Evolutionary conservation across 2,797 vertebrate species (phyloP).

Genomic region (Sebastes aleutianus): DNA sequence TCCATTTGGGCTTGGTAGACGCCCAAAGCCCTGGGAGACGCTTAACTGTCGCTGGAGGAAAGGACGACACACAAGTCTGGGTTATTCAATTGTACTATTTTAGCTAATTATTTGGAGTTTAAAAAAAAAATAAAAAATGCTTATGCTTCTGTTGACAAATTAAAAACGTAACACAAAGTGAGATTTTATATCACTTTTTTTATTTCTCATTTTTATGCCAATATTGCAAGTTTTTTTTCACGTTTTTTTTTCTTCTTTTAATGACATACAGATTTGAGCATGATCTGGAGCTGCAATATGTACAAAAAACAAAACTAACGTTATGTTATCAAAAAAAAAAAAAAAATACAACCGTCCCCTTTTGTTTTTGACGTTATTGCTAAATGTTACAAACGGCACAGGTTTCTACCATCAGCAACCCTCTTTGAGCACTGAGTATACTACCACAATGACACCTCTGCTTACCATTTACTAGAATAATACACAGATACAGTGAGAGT

Average conservation of each 20-base stretch:
- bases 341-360: constrained; percentile 79
- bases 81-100: neutral
- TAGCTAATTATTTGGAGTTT: neutral
- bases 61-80: neutral
- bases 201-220: constrained; percentile 94
- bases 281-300: constrained; percentile 89
- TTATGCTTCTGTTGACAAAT: neutral
- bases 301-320: constrained; percentile 88
- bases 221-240: constrained; percentile 85
- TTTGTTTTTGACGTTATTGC: constrained; percentile 95
- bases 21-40: neutral
- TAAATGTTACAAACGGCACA: constrained; percentile 98
- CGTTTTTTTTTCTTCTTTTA: constrained; percentile 81
- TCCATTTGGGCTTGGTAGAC: constrained; percentile 34
- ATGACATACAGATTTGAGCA: constrained; percentile 95
- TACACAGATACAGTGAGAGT: constrained; percentile 77
- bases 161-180: constrained; percentile 39
- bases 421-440: constrained; percentile 90
- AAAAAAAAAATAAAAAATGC: neutral
- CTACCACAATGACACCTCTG: constrained; percentile 85
- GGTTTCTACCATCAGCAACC: constrained; percentile 91
- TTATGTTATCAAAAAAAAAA: constrained; percentile 82
- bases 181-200: constrained; percentile 86
- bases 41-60: neutral
- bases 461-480: constrained; percentile 83